Base-by-base conservation (phyloP, 1,140 invertebrate genomes). In the Melipona quadrifasciata region DNA sequence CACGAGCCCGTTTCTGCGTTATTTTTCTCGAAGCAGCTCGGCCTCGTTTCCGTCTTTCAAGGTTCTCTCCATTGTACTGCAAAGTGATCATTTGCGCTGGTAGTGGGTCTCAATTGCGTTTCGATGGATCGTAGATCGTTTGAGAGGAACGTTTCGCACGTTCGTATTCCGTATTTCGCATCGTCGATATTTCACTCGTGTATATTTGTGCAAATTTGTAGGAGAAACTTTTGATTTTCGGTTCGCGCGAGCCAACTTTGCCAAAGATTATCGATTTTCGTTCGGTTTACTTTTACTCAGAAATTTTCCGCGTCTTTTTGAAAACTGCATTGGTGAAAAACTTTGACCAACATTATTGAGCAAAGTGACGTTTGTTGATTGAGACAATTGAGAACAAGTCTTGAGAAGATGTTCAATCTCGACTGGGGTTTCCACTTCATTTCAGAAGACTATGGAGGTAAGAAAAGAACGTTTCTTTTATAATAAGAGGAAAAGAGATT, bases 51-150 rank as follows among this genome's bases (percentile, higher is more conserved):
- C 8, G 81, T 76, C 57, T 53, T 78, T 61, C 80, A 70, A 89
- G n/a, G 17, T 84, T 82, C 87, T 89, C n/a, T 89, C 84, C 87
- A 78, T 84, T 74, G 39, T 31, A 87, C 74, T 67, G 88, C 82
- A 85, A 85, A 89, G 87, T 75, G 65, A 79, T 85, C 85, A 89
- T 91, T 86, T 87, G 4, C 11, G 10, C 0, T 8, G 6, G 5
- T 3, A 10, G 27, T 21, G 2, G 16, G 27, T 21, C 16, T 19
- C 6, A 4, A 11, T 31, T 10, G 17, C 3, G 17, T 27, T 19
- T 67, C 11, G 8, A 10, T 34, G 17, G 39, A 47, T 47, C 39
- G 39, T 47, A 47, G 6, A 8, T 47, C 39, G 39, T 47, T 19
- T 19, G 16, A 6, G 2, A 31, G 19, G 17, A 24, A 21, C 57